Evolutionary conservation across 2,888 invertebrate species (phyloP).

Genomic region (Parelbella ahira): DNA sequence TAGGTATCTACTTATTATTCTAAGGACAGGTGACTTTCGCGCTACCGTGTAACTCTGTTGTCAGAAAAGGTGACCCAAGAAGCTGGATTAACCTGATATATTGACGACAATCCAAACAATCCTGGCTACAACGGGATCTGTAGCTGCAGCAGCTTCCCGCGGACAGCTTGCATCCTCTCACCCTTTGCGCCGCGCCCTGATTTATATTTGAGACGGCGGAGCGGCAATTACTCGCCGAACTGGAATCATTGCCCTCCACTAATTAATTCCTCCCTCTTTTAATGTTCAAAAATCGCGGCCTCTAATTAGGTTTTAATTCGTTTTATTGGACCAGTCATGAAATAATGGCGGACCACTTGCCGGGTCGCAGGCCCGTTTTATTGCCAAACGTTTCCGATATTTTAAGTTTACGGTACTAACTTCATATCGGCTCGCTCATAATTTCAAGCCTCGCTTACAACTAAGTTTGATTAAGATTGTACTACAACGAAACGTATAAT

Average conservation of each 20-base stretch:
- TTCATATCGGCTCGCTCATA: slow-evolving; percentile 20
- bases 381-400: slow-evolving; percentile 43
- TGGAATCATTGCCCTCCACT: slow-evolving; percentile 75
- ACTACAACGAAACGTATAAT: too few species aligned
- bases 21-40: too few species aligned
- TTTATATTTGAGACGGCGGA: slow-evolving; percentile 58
- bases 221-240: slow-evolving; percentile 69
- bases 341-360: slow-evolving; percentile 51
- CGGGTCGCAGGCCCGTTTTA: slow-evolving; percentile 44
- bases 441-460: slow-evolving; percentile 19
- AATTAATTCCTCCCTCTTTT: slow-evolving; percentile 78
- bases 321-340: slow-evolving; percentile 74
- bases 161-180: slow-evolving; percentile 2
- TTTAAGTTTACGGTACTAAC: slow-evolving; percentile 34
- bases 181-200: slow-evolving; percentile 34
- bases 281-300: slow-evolving; percentile 78
- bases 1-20: too few species aligned
- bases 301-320: slow-evolving; percentile 81
- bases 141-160: too few species aligned
- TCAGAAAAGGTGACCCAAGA: too few species aligned
- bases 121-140: too few species aligned
- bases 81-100: too few species aligned
- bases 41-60: too few species aligned
- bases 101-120: too few species aligned
- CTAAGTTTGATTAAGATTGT: slow-evolving; percentile 19